Percentiles rank a stretch among this genome's conserved stretches.
Evolutionary conservation across 2,113 vertebrate species (phyloP).

Genomic region (Phodopus roborovskii): DNA sequence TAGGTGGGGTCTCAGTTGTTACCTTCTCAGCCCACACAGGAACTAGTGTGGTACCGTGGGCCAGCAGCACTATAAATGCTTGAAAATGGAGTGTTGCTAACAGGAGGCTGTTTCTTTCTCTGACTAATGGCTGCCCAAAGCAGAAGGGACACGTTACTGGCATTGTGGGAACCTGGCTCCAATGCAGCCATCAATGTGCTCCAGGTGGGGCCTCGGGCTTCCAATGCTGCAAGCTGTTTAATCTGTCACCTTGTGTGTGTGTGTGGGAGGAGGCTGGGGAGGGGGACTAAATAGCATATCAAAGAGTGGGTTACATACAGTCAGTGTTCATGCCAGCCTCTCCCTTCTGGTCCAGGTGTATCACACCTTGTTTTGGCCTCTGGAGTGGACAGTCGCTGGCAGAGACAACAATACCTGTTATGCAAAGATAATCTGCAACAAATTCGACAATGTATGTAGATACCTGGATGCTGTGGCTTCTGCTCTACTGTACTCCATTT

Average conservation of each 20-base stretch:
- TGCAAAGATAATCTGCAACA: slow-evolving; percentile 95
- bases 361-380: slow-evolving; percentile 96
- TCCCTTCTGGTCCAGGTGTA: slow-evolving; percentile 88
- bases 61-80: too few species aligned
- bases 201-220: neutral
- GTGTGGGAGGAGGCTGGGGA: neutral
- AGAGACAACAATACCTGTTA: slow-evolving; percentile 96
- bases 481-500: neutral
- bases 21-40: neutral
- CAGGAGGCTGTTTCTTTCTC: neutral
- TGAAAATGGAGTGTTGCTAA: neutral
- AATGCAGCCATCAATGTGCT: neutral
- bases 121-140: neutral
- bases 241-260: neutral
- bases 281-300: neutral
- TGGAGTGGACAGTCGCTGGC: slow-evolving; percentile 94
- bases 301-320: neutral
- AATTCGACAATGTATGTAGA: slow-evolving; percentile 90
- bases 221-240: neutral
- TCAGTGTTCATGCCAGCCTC: neutral
- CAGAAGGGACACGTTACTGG: neutral
- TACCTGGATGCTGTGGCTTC: neutral
- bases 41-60: too few species aligned
- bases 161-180: neutral
- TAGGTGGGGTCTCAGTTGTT: neutral